phyloP scores from a whole-genome alignment of 2,113 vertebrate species.

The Scopus umbretta region DNA sequence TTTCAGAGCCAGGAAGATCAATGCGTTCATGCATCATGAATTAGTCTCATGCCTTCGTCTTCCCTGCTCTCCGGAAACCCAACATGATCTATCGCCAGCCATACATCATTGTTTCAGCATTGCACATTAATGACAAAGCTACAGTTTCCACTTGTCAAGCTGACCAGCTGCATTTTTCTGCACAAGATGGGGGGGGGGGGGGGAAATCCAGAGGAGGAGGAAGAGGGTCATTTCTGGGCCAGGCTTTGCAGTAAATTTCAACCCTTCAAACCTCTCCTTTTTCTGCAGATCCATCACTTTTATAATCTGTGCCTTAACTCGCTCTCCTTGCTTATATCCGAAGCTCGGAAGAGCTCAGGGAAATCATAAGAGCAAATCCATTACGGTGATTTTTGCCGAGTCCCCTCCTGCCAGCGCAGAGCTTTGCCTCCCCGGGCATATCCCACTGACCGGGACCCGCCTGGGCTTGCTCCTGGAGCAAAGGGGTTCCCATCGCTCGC shows the following conservation, averaged over 20 bases:
- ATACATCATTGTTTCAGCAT: conserved; percentile 71
- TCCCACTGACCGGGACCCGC: fast-evolving
- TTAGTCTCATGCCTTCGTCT: conserved; percentile 72
- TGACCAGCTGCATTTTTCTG: conserved; percentile 68
- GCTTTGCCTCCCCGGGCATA: background rate
- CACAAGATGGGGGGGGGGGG: no score
- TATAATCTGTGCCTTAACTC: background rate
- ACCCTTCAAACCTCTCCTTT: background rate
- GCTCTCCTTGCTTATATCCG: background rate
- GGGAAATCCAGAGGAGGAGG: conserved; percentile 26
- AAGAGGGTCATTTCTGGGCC: conserved; percentile 47
- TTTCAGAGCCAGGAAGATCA: conserved; percentile 79
- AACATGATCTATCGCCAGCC: conserved; percentile 74
- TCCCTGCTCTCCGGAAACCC: conserved; percentile 77
- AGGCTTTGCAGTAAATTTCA: conserved; percentile 30
- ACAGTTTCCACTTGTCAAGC: conserved; percentile 64
- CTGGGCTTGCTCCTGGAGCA: background rate
- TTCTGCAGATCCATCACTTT: conserved; percentile 2
- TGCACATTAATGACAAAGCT: conserved; percentile 64
- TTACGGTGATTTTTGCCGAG: background rate
- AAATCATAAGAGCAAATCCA: background rate
- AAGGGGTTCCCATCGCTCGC: background rate
- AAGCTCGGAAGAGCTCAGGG: background rate
- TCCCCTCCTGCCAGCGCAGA: background rate
- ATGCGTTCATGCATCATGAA: conserved; percentile 80